phyloP scores from a whole-genome alignment of 2,888 invertebrate species.

The Andrena minutula region DNA sequence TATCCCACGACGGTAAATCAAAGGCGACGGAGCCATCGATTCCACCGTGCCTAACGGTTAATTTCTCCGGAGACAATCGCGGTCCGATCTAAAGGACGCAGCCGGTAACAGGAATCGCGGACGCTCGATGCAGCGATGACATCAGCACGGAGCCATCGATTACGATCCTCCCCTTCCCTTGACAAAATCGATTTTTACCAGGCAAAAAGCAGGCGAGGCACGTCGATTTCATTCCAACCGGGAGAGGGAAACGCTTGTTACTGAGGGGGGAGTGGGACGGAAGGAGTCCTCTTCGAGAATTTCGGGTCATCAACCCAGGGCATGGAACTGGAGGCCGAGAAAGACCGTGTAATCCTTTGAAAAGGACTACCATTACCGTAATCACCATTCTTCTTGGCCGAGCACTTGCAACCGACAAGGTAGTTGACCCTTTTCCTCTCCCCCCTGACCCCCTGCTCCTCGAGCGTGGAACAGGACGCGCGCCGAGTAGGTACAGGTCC shows the following conservation, averaged over 20 bases:
- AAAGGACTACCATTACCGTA: slow-evolving; percentile 68
- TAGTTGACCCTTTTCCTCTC: slow-evolving; percentile 63
- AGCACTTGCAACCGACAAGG: slow-evolving; percentile 61
- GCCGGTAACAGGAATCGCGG: slow-evolving; percentile 31
- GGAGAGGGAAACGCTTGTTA: too few species aligned
- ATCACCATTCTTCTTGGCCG: slow-evolving; percentile 68
- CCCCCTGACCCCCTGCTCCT: slow-evolving; percentile 34
- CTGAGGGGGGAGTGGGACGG: neutral
- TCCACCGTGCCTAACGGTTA: slow-evolving; percentile 55
- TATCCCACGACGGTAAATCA: slow-evolving; percentile 44
- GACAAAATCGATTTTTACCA: slow-evolving; percentile 22
- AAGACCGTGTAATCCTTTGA: slow-evolving; percentile 59
- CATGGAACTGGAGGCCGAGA: slow-evolving; percentile 40
- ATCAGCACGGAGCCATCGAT: slow-evolving; percentile 51
- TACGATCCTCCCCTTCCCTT: slow-evolving; percentile 28
- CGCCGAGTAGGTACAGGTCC: slow-evolving; percentile 47
- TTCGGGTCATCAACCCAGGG: slow-evolving; percentile 49
- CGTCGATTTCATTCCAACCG: neutral
- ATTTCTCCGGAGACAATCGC: slow-evolving; percentile 56
- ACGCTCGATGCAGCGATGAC: slow-evolving; percentile 45
- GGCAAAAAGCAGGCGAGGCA: neutral
- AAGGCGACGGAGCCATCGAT: slow-evolving; percentile 44
- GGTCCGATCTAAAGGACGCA: slow-evolving; percentile 49
- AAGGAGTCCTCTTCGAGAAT: slow-evolving; percentile 36
- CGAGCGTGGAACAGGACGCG: slow-evolving; percentile 23